Percentiles rank a stretch among this genome's conserved stretches.
Evolutionary conservation across 1,140 invertebrate genomes (phyloP).

Genomic region (Cherax destructor): DNA sequence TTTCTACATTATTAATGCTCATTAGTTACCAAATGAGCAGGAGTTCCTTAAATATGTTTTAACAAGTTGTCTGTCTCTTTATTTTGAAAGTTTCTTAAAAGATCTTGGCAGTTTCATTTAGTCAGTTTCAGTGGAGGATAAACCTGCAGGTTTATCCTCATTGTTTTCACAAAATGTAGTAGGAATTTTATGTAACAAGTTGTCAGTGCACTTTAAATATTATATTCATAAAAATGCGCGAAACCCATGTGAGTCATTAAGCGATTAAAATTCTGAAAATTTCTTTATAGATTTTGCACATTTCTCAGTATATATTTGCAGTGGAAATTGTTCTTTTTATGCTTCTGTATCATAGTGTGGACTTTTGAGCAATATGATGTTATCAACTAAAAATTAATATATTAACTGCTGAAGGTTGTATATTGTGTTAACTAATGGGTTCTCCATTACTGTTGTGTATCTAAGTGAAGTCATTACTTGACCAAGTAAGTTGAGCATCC

Average conservation of each 20-base stretch:
- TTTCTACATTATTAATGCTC: background rate
- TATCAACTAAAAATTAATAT: background rate
- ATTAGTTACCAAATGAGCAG: background rate
- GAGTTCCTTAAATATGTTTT: background rate
- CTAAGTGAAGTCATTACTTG: background rate
- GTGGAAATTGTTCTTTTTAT: background rate
- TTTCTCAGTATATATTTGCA: background rate
- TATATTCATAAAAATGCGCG: background rate
- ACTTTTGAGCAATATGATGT: background rate
- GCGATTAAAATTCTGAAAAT: too few species aligned
- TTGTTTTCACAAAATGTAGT: background rate
- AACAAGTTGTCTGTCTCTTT: background rate
- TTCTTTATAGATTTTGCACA: background rate
- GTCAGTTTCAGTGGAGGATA: too few species aligned
- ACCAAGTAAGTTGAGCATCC: background rate
- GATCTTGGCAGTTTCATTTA: background rate
- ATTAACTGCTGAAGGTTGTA: background rate
- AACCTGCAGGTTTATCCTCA: background rate
- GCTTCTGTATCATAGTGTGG: background rate
- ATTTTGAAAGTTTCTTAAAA: background rate
- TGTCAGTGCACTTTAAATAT: background rate
- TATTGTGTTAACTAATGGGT: background rate
- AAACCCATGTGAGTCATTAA: too few species aligned
- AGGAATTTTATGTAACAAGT: background rate
- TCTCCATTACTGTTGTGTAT: background rate